These are phyloP conservation scores for Columba livia DNA, from an alignment of 2,113 vertebrate species.

Conservation along the genomic window DNA sequence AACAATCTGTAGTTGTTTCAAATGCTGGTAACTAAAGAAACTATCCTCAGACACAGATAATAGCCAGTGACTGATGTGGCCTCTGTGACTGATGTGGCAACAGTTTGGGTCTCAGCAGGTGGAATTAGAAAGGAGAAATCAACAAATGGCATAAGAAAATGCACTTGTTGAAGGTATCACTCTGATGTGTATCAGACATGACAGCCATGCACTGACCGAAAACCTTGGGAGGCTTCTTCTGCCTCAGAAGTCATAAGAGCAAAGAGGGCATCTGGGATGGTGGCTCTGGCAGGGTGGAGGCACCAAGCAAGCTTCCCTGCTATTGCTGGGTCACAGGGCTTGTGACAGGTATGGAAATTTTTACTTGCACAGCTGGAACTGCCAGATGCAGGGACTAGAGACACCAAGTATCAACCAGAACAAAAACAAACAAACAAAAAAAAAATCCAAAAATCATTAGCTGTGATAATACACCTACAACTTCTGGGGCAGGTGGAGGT, in stretches of 20 bases:
- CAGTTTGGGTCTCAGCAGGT: conserved; percentile 9
- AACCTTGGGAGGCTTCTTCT: conserved; percentile 28
- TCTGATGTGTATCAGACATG: conserved; percentile 1
- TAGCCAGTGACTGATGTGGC: neutral
- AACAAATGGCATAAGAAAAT: conserved; percentile 38
- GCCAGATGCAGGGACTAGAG: neutral
- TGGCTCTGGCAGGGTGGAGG: neutral
- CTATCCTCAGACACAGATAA: neutral
- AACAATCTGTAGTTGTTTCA: neutral
- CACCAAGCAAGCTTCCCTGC: neutral
- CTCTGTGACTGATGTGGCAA: neutral
- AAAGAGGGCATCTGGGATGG: neutral
- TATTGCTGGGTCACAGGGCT: neutral
- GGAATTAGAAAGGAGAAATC: conserved; percentile 11
- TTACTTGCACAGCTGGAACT: neutral
- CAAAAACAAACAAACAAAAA: neutral
- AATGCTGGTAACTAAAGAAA: neutral
- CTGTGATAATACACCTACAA: neutral
- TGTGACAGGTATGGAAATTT: neutral
- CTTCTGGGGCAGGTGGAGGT: neutral
- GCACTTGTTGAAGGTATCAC: neutral
- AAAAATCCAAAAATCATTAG: neutral
- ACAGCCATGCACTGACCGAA: conserved; percentile 51
- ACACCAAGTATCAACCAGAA: neutral
- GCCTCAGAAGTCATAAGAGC: conserved; percentile 8